Evolutionary conservation across 2,113 vertebrate genomes (phyloP).

Genomic region (Hyperoodon ampullatus): DNA sequence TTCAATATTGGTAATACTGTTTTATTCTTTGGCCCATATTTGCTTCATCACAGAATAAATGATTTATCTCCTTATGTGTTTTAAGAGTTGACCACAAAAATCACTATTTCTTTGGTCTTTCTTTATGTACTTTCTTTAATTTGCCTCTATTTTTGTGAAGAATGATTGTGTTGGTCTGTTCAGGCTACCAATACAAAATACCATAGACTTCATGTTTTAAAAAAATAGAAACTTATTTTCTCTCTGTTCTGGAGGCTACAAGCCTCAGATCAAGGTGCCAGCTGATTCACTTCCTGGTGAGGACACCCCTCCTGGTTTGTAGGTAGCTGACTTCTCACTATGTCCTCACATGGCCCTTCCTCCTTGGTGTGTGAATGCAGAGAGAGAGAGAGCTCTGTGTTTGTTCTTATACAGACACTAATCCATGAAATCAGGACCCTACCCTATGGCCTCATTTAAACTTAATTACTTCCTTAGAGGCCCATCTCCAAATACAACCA

Average conservation of each 20-base stretch:
- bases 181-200: background rate
- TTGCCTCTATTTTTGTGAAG: background rate
- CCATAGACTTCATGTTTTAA: background rate
- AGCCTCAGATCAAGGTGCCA: background rate
- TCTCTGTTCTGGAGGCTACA: background rate
- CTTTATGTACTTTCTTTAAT: background rate
- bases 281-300: background rate
- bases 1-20: constrained; percentile 42
- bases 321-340: background rate
- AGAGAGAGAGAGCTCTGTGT: background rate
- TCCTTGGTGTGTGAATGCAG: background rate
- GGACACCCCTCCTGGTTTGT: background rate
- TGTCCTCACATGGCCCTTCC: rapidly evolving
- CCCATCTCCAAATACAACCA: background rate
- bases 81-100: background rate
- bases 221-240: background rate
- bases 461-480: background rate
- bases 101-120: background rate
- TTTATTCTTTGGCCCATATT: constrained; percentile 4
- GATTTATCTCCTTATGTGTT: background rate
- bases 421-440: background rate
- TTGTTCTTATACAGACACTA: background rate
- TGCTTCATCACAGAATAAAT: constrained; percentile 34
- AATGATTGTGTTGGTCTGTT: background rate
- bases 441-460: background rate